Evolutionary conservation across 2,888 invertebrate genomes (phyloP), one percentile per base, ranked within the genome.

Genomic region (Argyresthia albistria): DNA sequence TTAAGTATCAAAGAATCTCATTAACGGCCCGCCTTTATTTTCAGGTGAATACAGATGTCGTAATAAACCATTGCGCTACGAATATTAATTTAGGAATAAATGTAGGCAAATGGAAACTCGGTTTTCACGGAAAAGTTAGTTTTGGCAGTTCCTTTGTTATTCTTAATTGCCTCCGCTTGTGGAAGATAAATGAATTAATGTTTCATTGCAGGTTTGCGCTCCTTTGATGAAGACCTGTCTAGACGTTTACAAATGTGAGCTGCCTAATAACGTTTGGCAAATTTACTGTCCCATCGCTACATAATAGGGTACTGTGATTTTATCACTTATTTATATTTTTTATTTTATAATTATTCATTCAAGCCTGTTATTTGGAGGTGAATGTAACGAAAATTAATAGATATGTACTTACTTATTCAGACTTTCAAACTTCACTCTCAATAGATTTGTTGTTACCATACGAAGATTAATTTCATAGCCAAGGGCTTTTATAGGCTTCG

Each of bases 1-100:
- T 45, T 16, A 45, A 10, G 45, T 45, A 15, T 45, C 45, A 45
- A 47, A 47, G 11, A 35, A 8, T 35, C 4, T 47, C 8, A 35
- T 47, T 45, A 45, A 45, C 45, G 16, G 16, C 10, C 9, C 9
- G 45, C 45, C 16, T 14, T 25, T 46, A 35, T n/a, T 73, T 73
- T 53, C 69, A 87, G 87, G 79, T 82, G 43, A 86, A 87, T 58
- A 70, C 71, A 58, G 83, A 87, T 58, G 58, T 86, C 43, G 59
- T 87, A 48, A 66, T 87, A 59, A 87, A 87, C 60, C 86, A 87
- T 61, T 86, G 84, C 58, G 71, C 83, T 35, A 84, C 87, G 42
- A 87, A 87, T 63, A 59, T 67, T 43, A 86, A 87, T 66, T 67
- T 87, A 56, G 83, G 82, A 11, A 60, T 84, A 43, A 72, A 77